A percentile compares a stretch with the other conserved stretches of the same genome.
phyloP scores from a whole-genome alignment of 2,797 vertebrate genomes.

The Enteromius thamalakanensis region DNA sequence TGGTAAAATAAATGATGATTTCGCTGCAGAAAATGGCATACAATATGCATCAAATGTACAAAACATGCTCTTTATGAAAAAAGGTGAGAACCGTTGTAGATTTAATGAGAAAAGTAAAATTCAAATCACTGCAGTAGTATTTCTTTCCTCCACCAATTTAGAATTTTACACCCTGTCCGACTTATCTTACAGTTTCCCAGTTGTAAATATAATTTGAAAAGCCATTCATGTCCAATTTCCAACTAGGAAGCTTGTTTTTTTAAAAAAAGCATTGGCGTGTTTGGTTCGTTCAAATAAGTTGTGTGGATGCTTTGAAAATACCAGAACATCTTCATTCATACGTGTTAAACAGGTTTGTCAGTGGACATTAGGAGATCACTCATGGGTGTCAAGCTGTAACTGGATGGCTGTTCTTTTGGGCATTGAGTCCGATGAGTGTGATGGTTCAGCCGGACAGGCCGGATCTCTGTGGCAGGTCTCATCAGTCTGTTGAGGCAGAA shows the following conservation, averaged over 20 bases:
- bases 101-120: background rate
- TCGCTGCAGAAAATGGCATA: background rate
- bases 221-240: background rate
- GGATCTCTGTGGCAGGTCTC: slow-evolving; percentile 47
- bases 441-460: slow-evolving; percentile 23
- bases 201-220: background rate
- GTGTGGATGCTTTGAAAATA: slow-evolving; percentile 12
- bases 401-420: slow-evolving; percentile 23
- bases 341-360: slow-evolving; percentile 14
- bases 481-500: slow-evolving; percentile 42
- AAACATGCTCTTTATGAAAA: background rate
- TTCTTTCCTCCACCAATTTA: background rate
- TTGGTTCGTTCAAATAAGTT: background rate
- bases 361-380: slow-evolving; percentile 13
- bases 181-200: background rate
- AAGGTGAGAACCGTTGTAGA: background rate
- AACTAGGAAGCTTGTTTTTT: background rate
- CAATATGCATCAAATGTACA: background rate
- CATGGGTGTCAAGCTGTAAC: slow-evolving; percentile 2
- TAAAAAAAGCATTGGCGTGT: background rate
- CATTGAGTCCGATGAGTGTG: slow-evolving; percentile 22
- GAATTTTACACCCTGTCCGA: no score
- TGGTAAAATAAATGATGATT: background rate
- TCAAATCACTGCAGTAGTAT: no score
- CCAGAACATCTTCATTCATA: slow-evolving; percentile 10